Base-by-base conservation (phyloP, 2,888 invertebrate species). In the Creontiades dilutus region DNA sequence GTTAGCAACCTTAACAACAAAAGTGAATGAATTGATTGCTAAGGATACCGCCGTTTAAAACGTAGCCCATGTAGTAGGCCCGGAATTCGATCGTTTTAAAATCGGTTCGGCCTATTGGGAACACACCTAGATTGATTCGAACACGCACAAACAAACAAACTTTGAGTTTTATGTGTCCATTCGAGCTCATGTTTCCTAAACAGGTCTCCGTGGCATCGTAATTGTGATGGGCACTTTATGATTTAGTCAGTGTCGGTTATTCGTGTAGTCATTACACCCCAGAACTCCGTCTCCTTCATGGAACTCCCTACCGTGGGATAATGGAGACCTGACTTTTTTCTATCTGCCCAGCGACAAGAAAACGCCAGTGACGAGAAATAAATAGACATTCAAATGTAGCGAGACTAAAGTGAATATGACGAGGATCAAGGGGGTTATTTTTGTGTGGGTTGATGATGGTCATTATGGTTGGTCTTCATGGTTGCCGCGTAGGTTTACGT, bases 381-480 rank as follows among this genome's bases (percentile, higher is more conserved):
- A 82, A 82, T 82, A 82, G 82, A 52, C 82, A 82, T 82, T 82
- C 82, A 82, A 82, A 82, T 82, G 82, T 82, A 82, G 82, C 82
- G 82, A 82, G 82, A 82, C 82, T 27, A 82, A 82, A 82, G 82
- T 82, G 82, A 82, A 82, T 78, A 78, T 78, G 52, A 52, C 82
- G 82, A 52, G 47, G 82, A 78, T 78, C 47, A 78, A 19, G 68
- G 27, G 19, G 68, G 68, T 23, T 68, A 68, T 68, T 68, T 68
- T 68, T 68, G 68, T 68, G 68, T 23, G 19, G 23, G 23, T 68
- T 68, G 19, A 68, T 68, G 68, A 68, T 68, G 19, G 68, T 68
- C 68, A 68, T 68, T 68, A 68, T 68, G 68, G 68, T 23, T 68
- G 68, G 68, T 23, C 68, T 68, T 68, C 23, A 68, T 23, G 68